Evolutionary conservation across 2,113 vertebrate genomes (phyloP).

Genomic region (Himantopus leucocephalus): DNA sequence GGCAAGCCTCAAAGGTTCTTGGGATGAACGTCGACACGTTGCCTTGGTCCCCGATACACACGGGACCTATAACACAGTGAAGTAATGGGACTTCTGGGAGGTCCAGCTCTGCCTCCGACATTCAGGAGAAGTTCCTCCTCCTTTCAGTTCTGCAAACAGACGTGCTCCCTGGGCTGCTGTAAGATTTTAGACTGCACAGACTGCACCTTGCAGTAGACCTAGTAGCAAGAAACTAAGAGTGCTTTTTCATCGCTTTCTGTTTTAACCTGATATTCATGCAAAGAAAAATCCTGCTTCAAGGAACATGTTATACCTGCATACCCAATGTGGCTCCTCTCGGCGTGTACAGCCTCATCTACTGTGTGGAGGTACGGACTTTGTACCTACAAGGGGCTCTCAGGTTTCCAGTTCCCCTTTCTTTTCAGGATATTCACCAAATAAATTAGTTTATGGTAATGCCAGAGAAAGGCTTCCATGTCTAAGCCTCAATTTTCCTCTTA

Average conservation of each 20-base stretch:
- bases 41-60: background rate
- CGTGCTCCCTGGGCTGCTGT: background rate
- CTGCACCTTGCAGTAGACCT: background rate
- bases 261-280: background rate
- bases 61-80: background rate
- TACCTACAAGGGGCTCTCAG: background rate
- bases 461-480: background rate
- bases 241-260: background rate
- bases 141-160: background rate
- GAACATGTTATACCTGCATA: background rate
- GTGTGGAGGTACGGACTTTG: background rate
- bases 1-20: background rate
- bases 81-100: background rate
- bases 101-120: background rate
- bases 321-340: background rate
- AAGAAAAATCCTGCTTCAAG: background rate
- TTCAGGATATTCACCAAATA: background rate
- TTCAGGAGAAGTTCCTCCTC: background rate
- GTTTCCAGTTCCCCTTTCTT: background rate
- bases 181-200: background rate
- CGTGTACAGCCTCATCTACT: background rate
- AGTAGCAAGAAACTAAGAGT: background rate
- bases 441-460: constrained; percentile 31
- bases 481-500: background rate
- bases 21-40: background rate